phyloP scores from a whole-genome alignment of 1,140 invertebrate genomes.

The Rhynchophorus ferrugineus region DNA sequence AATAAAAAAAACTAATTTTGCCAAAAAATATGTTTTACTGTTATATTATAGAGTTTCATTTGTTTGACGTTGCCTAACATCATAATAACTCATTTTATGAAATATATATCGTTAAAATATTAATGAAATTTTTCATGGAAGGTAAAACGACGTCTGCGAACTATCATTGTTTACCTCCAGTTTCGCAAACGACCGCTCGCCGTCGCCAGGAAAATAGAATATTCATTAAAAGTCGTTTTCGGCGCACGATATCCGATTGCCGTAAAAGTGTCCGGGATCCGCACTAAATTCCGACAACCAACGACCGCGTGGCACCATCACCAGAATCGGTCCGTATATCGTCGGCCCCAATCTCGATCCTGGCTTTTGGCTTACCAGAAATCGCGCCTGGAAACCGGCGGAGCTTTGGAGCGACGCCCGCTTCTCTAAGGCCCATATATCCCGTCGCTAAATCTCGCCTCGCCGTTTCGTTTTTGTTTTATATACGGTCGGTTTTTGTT shows the following conservation, averaged over 20 bases:
- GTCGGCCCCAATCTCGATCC: constrained; percentile 34
- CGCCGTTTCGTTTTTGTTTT: not conserved
- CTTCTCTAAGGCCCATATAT: constrained; percentile 17
- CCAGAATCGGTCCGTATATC: constrained; percentile 37
- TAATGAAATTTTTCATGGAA: too few relatives aligned
- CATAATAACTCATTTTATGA: too few relatives aligned
- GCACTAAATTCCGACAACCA: constrained; percentile 29
- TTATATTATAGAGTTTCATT: too few relatives aligned
- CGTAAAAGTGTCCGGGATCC: constrained; percentile 38
- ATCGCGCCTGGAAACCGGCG: constrained; percentile 28
- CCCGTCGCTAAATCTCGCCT: not conserved
- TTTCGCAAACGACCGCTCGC: not conserved
- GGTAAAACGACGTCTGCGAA: too few relatives aligned
- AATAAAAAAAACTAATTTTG: too few relatives aligned
- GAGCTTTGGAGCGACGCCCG: constrained; percentile 14
- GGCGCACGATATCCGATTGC: constrained; percentile 27
- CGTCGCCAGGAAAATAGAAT: constrained; percentile 9
- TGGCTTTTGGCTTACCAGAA: constrained; percentile 39
- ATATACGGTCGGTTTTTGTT: too few relatives aligned
- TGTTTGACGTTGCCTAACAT: too few relatives aligned
- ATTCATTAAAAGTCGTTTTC: constrained; percentile 13
- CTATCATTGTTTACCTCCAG: constrained; percentile 1
- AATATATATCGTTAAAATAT: too few relatives aligned
- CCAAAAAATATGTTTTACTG: too few relatives aligned
- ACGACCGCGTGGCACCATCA: constrained; percentile 35